Conservation (phyloP, 2,888 invertebrate species). For the Anthrax anthrax region DNA sequence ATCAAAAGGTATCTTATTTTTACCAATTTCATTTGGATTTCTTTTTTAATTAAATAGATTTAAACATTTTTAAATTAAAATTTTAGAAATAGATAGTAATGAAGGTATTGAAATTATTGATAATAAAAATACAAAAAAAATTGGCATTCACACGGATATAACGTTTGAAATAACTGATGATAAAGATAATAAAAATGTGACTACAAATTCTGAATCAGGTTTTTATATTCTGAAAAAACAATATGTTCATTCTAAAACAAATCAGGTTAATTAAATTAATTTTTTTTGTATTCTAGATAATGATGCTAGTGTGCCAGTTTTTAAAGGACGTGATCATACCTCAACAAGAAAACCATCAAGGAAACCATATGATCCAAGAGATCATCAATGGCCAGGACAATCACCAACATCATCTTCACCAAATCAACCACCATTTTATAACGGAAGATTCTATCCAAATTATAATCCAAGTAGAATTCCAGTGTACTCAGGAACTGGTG, state of each 20-base stretch:
- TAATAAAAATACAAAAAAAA: constrained; percentile 29
- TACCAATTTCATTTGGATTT: neutral
- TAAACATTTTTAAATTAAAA: constrained; percentile 1
- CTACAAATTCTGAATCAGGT: constrained; percentile 6
- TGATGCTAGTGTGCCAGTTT: constrained; percentile 31
- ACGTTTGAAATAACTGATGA: constrained; percentile 33
- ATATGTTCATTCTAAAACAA: no score
- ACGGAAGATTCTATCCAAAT: neutral
- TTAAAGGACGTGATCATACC: constrained; percentile 23
- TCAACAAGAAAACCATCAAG: constrained; percentile 21
- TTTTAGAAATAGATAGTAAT: constrained; percentile 24
- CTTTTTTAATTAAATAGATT: constrained; percentile 1
- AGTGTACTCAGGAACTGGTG: neutral
- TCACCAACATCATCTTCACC: neutral
- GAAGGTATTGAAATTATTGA: constrained; percentile 34
- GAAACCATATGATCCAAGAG: constrained; percentile 25
- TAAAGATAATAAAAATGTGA: constrained; percentile 22
- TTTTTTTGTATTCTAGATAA: constrained; percentile 11
- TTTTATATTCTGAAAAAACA: no score
- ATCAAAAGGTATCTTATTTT: constrained; percentile 22
- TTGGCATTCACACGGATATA: constrained; percentile 34
- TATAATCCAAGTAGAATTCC: neutral
- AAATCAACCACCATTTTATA: neutral
- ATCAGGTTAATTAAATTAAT: no score
- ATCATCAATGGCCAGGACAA: neutral